Conservation (phyloP, 2,888 invertebrate species). For the Drosophila demipolita region DNA sequence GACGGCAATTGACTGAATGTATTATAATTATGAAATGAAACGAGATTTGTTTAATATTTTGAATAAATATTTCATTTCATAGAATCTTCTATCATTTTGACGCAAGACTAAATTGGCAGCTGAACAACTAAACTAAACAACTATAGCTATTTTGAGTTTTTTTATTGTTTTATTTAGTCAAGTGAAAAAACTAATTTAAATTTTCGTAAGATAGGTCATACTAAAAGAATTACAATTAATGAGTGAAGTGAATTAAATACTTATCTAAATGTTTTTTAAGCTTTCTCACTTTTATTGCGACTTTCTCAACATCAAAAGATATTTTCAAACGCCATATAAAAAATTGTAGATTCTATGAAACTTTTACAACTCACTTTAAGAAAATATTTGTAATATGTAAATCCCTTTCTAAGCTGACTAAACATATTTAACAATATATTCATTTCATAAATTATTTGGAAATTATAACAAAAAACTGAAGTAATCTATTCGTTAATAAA, state of each 20-base stretch:
- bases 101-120: not conserved
- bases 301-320: not conserved
- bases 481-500: not conserved
- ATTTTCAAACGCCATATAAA: not conserved
- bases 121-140: not conserved
- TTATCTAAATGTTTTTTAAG: not conserved
- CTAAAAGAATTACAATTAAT: not conserved
- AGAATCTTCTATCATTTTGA: not conserved
- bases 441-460: not conserved
- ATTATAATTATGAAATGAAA: not conserved
- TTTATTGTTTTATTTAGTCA: not conserved
- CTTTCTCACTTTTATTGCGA: not conserved
- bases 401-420: not conserved
- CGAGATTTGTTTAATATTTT: not conserved
- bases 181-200: not conserved
- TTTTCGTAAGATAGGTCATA: not conserved
- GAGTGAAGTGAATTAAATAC: not conserved
- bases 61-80: not conserved
- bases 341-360: too few relatives aligned
- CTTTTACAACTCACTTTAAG: not conserved
- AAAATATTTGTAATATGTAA: not conserved
- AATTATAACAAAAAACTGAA: not conserved
- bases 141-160: not conserved
- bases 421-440: not conserved
- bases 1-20: conserved; percentile 44